Evolutionary conservation across 2,888 invertebrate species (phyloP).

Genomic region (Ashinkailepas kermadecensis): DNA sequence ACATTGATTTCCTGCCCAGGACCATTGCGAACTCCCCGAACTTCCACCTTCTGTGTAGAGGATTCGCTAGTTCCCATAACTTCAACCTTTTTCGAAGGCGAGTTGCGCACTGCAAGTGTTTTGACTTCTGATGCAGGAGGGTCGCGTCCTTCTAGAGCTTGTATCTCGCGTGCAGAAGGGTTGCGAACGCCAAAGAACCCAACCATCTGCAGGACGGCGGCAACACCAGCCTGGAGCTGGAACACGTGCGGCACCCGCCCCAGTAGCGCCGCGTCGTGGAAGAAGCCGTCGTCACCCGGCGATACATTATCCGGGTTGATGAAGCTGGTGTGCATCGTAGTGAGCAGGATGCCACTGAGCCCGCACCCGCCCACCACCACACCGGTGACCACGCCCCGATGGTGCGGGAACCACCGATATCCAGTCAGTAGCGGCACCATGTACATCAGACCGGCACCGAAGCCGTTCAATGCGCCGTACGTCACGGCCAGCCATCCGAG

Average conservation of each 20-base stretch:
- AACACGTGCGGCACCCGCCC: constrained; percentile 38
- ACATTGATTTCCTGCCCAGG: too few relatives aligned
- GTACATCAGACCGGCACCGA: constrained; percentile 40
- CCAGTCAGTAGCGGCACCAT: constrained; percentile 39
- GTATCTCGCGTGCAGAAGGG: not conserved
- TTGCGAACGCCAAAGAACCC: not conserved
- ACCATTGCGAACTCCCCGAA: not conserved
- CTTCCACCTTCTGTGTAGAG: not conserved
- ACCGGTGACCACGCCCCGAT: constrained; percentile 41
- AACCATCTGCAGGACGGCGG: constrained; percentile 37
- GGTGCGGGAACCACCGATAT: constrained; percentile 41
- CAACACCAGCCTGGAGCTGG: constrained; percentile 38
- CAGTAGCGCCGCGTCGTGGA: constrained; percentile 36
- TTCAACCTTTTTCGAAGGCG: too few relatives aligned
- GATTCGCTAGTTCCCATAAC: too few relatives aligned
- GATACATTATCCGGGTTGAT: constrained; percentile 41
- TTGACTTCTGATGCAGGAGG: too few relatives aligned
- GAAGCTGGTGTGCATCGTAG: constrained; percentile 41
- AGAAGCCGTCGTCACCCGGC: constrained; percentile 30
- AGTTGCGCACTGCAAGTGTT: not conserved
- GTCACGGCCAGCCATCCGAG: constrained; percentile 37
- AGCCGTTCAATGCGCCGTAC: constrained; percentile 38
- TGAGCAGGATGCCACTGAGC: constrained; percentile 41
- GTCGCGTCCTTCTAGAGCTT: too few relatives aligned
- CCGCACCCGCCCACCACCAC: constrained; percentile 43